Evolutionary conservation across 2,113 vertebrate genomes (phyloP), one percentile per base, ranked within the genome.

Genomic region (Eubucco bourcierii): DNA sequence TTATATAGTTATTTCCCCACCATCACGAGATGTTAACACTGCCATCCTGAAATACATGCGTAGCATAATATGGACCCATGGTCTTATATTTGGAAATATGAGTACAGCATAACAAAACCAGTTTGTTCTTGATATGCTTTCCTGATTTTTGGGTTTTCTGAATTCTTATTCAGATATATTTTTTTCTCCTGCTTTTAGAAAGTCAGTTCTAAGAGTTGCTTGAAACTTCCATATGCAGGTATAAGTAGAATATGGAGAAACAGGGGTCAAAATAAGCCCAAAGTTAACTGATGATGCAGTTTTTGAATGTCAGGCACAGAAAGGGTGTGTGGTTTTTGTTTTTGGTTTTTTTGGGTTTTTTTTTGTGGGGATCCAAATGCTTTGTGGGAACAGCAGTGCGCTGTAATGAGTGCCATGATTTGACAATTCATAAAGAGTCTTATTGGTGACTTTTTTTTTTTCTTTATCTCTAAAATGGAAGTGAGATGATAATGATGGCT

Each of bases 401-500:
- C 80, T 87, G 20, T 80, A 60, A 81, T 2, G 39, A 76, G 68
- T 52, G 31, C 76, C 21, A 5, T 33, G 87, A 80, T 93, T 85
- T 95, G 94, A 91, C 64, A 86, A 61, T 53, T 68, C 33, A 2
- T 17, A 15, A 70, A 53, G 84, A 87, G 47, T 77, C 74, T 92
- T 80, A 67, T 27, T 70, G 75, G 56, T 82, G 67, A 50, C 64
- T 79, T 90, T 77, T 63, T 61, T 16, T 11, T 61, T 75, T 63
- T 16, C 11, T 65, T 72, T 44, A 77, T 82, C 56, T 93, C 58
- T 80, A 29, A 68, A 90, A 91, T 74, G 84, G 74, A 73, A 91
- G 55, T 31, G 79, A 88, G 74, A 91, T 91, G 83, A 73, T 94
- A 73, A 87, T 52, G 63, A 95, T 70, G 63, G 58, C 85, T 96